Evolutionary conservation across 2,797 vertebrate species (phyloP), one percentile per base, ranked within the genome.

Genomic region (Sebastes oblongus): DNA sequence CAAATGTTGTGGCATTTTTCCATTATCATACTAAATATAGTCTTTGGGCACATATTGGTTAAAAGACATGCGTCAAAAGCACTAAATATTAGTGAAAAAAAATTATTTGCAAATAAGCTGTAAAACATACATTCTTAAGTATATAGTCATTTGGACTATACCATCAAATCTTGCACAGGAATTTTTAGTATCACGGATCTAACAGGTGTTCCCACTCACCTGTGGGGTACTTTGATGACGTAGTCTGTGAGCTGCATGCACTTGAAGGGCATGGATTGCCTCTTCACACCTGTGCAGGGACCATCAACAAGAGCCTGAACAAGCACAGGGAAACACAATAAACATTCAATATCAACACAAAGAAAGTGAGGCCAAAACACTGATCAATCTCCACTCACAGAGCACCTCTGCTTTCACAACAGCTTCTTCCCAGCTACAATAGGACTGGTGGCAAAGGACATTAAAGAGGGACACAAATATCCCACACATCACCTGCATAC

Each of bases 181-280:
- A 7, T 5, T 16, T 55, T 18, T 32, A 3, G 5, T 7, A 3
- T 14, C 14, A 29, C 8, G 2, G n/a, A 46, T 5, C 14, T 27
- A 29, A 29, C 3, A 4, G 0, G 5, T 7, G 16, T 20, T 20
- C 2, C 20, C 1, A 25, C 92, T 94, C 80, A 99, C 98, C 98
- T 97, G 93, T 99, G 98, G 4, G 98, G 98, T 66, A 99, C 97
- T 93, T 99, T 98, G 88, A 99, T 96, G 87, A 99, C 96, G 29
- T 98, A 98, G 90, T 99, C 97, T 8, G 98, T 99, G 84, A 99
- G 97, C 93, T 99, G 98, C 98, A 99, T 98, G 88, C 97, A 98
- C 87, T 99, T 99, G 94, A 99, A 99, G 14, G 98, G 98, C 98
- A 98, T 97, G 10, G 97, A 90, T 76, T 99, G 97, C 77, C 98